phyloP scores from a whole-genome alignment of 2,888 invertebrate species.

The Alitta virens region DNA sequence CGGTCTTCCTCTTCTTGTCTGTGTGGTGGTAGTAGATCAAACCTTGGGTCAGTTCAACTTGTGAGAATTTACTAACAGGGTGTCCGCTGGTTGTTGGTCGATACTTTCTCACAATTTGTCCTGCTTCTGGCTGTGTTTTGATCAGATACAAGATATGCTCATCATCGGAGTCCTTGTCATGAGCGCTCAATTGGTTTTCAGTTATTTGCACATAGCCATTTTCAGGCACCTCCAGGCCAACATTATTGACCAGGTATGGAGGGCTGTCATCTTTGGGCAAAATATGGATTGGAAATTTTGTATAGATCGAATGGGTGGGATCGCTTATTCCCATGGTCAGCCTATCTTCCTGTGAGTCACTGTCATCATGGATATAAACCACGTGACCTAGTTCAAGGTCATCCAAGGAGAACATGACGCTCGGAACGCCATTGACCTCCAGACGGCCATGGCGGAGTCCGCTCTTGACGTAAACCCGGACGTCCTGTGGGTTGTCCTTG shows the following conservation, averaged over 20 bases:
- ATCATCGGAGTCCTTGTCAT: slow-evolving; percentile 51
- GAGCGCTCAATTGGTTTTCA: slow-evolving; percentile 41
- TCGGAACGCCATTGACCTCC: slow-evolving; percentile 39
- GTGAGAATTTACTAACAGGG: slow-evolving; percentile 46
- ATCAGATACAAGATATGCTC: slow-evolving; percentile 48
- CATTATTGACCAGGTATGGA: slow-evolving; percentile 50
- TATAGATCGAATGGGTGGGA: slow-evolving; percentile 42
- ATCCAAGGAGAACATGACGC: slow-evolving; percentile 43
- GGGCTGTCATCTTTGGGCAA: slow-evolving; percentile 55
- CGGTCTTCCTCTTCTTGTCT: slow-evolving; percentile 43
- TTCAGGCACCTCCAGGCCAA: slow-evolving; percentile 49
- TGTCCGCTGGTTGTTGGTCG: slow-evolving; percentile 43
- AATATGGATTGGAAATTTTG: slow-evolving; percentile 51
- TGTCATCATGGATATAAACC: slow-evolving; percentile 50
- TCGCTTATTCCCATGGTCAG: slow-evolving; percentile 52
- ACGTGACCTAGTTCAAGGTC: slow-evolving; percentile 44
- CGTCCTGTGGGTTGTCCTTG: slow-evolving; percentile 46
- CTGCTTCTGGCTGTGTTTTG: slow-evolving; percentile 42
- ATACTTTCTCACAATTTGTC: slow-evolving; percentile 45
- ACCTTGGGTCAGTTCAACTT: slow-evolving; percentile 50
- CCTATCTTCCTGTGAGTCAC: slow-evolving; percentile 46
- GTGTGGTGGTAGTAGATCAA: slow-evolving; percentile 53
- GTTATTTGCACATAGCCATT: slow-evolving; percentile 46
- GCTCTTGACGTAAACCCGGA: slow-evolving; percentile 46
- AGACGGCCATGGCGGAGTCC: slow-evolving; percentile 50